Evolutionary conservation across 2,888 invertebrate genomes (phyloP).

Genomic region (Monoplex corrugatus): DNA sequence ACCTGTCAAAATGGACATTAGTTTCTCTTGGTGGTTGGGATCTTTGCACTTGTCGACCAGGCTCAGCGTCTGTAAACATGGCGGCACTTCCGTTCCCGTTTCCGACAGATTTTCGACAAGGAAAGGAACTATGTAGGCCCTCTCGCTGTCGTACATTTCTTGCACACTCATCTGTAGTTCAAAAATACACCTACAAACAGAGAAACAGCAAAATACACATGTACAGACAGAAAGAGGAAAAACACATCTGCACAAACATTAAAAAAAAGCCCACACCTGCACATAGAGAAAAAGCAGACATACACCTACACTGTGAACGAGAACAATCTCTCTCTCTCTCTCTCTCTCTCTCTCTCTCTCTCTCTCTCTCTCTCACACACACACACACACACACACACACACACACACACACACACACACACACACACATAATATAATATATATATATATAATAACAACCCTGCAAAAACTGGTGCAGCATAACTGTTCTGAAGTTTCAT

Average conservation of each 20-base stretch:
- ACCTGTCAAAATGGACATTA: slow-evolving; percentile 18
- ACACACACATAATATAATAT: neutral
- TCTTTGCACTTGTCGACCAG: neutral
- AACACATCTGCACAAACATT: no score
- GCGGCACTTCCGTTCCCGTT: slow-evolving; percentile 34
- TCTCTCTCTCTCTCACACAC: neutral
- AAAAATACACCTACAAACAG: neutral
- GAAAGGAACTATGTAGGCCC: neutral
- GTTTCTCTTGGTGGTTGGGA: neutral
- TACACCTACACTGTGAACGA: neutral
- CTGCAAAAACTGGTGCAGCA: neutral
- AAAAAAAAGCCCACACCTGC: no score
- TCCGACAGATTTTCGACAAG: neutral
- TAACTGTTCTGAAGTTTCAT: no score
- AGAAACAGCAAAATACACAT: no score
- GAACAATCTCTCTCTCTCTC: neutral
- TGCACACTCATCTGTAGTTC: neutral
- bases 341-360: neutral
- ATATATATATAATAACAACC: neutral
- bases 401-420: neutral
- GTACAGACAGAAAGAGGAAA: no score
- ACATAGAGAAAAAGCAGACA: neutral
- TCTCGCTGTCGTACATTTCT: neutral
- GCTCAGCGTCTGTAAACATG: slow-evolving; percentile 27
- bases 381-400: neutral